Evolutionary conservation across 1,140 invertebrate genomes (phyloP).

Genomic region (Hermetia illucens): DNA sequence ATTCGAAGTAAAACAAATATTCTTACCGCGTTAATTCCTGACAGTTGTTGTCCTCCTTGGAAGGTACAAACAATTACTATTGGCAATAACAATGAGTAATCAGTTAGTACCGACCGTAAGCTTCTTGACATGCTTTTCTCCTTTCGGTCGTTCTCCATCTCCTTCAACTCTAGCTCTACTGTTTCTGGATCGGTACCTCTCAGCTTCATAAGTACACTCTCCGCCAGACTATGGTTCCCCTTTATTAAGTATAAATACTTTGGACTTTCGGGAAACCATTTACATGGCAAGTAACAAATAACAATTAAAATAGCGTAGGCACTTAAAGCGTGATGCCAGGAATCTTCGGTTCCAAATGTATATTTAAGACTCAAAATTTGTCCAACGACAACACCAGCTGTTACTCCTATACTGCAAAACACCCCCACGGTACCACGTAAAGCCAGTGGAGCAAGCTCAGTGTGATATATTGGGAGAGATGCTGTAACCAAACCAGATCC

Average conservation of each 20-base stretch:
- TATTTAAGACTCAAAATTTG: slow-evolving; percentile 40
- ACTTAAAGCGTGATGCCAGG: slow-evolving; percentile 57
- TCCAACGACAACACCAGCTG: slow-evolving; percentile 61
- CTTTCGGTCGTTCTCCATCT: slow-evolving; percentile 23
- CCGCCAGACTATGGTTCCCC: slow-evolving; percentile 41
- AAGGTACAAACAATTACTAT: slow-evolving; percentile 55
- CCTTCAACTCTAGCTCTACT: slow-evolving; percentile 33
- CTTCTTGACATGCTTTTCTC: slow-evolving; percentile 32
- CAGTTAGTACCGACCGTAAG: slow-evolving; percentile 36
- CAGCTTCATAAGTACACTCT: slow-evolving; percentile 24
- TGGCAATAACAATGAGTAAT: slow-evolving; percentile 43
- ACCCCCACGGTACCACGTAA: slow-evolving; percentile 68
- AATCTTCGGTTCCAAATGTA: slow-evolving; percentile 37
- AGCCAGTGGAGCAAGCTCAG: slow-evolving; percentile 61
- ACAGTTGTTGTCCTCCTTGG: slow-evolving; percentile 71
- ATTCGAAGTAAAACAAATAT: slow-evolving; percentile 3
- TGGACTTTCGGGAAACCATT: slow-evolving; percentile 66
- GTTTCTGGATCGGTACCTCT: slow-evolving; percentile 24
- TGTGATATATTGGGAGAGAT: slow-evolving; percentile 72
- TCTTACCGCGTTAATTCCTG: slow-evolving; percentile 73
- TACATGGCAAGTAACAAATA: slow-evolving; percentile 41
- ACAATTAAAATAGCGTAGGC: slow-evolving; percentile 43
- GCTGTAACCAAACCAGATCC: slow-evolving; percentile 58
- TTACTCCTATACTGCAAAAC: slow-evolving; percentile 70
- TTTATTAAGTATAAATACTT: slow-evolving; percentile 66